Percentiles rank a stretch among this genome's conserved stretches.
phyloP scores from a whole-genome alignment of 2,113 vertebrate genomes.

The Siniperca knerii region DNA sequence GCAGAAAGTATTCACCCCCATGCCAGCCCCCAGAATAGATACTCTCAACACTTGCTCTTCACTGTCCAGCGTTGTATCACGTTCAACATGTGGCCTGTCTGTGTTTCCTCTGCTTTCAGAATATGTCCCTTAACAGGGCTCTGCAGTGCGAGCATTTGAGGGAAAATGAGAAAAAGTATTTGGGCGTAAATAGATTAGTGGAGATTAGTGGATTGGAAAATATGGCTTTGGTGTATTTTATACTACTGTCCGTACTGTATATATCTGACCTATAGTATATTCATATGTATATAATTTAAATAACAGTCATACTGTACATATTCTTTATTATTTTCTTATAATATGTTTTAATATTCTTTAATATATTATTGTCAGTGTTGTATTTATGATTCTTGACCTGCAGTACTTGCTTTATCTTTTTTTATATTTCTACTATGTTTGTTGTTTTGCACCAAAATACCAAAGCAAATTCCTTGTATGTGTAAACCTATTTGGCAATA shows the following conservation, averaged over 20 bases:
- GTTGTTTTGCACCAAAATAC: too few relatives aligned
- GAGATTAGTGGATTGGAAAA: not conserved
- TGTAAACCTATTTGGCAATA: too few relatives aligned
- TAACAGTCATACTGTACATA: too few relatives aligned
- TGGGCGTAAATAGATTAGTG: not conserved
- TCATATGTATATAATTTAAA: not conserved
- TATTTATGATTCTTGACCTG: too few relatives aligned
- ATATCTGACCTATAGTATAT: not conserved
- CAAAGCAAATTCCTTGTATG: too few relatives aligned
- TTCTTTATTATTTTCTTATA: too few relatives aligned
- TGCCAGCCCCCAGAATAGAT: constrained; percentile 67
- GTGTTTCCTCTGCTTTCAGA: constrained; percentile 34
- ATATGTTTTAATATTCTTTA: too few relatives aligned
- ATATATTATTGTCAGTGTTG: too few relatives aligned
- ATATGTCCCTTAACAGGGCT: not conserved
- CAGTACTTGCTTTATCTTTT: too few relatives aligned
- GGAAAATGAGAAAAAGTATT: not conserved
- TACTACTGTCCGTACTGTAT: not conserved
- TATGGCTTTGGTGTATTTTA: not conserved
- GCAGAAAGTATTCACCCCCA: constrained; percentile 47
- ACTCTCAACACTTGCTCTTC: constrained; percentile 27
- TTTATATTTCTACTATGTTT: too few relatives aligned
- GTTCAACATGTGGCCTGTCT: constrained; percentile 27
- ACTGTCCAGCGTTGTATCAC: constrained; percentile 30
- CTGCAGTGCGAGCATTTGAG: not conserved